phyloP scores from a whole-genome alignment of 2,888 invertebrate genomes.

The Smittia sp. region DNA sequence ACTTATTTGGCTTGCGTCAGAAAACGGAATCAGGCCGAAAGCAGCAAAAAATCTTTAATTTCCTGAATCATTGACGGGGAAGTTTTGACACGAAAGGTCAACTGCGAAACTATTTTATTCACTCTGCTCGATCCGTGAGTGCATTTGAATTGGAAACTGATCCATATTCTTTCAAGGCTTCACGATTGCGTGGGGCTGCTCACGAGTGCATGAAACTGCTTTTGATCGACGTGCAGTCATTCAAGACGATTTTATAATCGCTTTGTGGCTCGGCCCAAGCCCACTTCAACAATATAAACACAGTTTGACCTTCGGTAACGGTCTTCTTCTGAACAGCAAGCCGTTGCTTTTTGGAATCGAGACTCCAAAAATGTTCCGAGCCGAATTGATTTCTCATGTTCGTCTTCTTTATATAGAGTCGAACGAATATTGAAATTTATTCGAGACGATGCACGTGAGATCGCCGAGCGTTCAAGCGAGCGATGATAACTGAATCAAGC shows the following conservation, averaged over 20 bases:
- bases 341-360: background rate
- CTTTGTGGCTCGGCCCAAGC: background rate
- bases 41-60: background rate
- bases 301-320: slow-evolving; percentile 1
- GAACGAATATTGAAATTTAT: background rate
- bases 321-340: background rate
- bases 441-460: background rate
- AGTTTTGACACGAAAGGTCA: slow-evolving; percentile 11
- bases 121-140: no score
- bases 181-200: background rate
- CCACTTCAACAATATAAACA: background rate
- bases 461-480: background rate
- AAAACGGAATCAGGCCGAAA: background rate
- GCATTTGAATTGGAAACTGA: background rate
- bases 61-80: slow-evolving; percentile 10
- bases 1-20: background rate
- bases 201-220: background rate
- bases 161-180: background rate
- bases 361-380: background rate
- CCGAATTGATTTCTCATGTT: background rate
- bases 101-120: no score
- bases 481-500: background rate
- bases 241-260: slow-evolving; percentile 3
- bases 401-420: background rate
- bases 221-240: background rate